Percentiles rank a stretch among this genome's conserved stretches.
Conservation (phyloP, 2,113 vertebrate species). For the Petroica traversi region DNA sequence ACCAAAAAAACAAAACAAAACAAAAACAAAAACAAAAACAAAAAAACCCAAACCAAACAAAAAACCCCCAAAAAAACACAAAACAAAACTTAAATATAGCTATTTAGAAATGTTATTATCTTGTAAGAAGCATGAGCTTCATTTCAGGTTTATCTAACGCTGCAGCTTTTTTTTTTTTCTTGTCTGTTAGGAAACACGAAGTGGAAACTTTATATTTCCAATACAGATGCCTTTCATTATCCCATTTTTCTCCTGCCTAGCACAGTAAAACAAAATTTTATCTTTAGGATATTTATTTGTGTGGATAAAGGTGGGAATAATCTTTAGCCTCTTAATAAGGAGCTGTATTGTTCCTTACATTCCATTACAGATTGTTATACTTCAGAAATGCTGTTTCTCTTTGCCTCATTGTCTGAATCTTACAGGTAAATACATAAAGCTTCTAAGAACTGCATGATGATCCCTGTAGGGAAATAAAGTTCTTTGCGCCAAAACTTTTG, state of each 20-base stretch:
- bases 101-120: neutral
- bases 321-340: neutral
- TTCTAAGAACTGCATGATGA: neutral
- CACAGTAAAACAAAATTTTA: neutral
- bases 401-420: neutral
- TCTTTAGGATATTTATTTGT: neutral
- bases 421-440: neutral
- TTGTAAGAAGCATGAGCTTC: neutral
- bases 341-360: neutral
- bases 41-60: neutral
- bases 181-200: neutral
- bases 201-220: neutral
- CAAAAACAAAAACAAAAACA: neutral
- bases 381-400: neutral
- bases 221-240: neutral
- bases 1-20: too few species aligned
- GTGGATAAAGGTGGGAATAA: neutral
- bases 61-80: neutral
- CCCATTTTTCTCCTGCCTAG: neutral
- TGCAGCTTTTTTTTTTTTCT: neutral
- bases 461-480: neutral
- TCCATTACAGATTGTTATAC: neutral
- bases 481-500: neutral
- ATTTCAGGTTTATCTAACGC: neutral
- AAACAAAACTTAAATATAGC: neutral